Conservation (phyloP, 1,140 invertebrate species). For the Diorhabda sublineata region DNA sequence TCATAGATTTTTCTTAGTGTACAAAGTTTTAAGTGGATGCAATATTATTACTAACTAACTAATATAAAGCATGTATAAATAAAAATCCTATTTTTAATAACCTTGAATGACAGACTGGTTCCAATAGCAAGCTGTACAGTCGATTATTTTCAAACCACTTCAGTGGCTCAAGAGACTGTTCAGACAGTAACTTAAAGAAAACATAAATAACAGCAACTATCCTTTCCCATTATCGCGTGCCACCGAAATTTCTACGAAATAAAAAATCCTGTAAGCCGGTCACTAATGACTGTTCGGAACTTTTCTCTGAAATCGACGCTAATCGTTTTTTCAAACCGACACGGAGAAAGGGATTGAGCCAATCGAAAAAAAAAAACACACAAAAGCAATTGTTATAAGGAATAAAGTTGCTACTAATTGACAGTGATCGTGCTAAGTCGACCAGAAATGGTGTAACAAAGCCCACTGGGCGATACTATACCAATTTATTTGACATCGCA, state of each 20-base stretch:
- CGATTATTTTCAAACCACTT: too few relatives aligned
- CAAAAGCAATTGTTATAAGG: slow-evolving; percentile 29
- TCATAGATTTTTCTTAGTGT: too few relatives aligned
- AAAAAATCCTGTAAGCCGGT: slow-evolving; percentile 4
- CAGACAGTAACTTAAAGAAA: not conserved
- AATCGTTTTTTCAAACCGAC: slow-evolving; percentile 15
- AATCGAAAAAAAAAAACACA: slow-evolving; percentile 26
- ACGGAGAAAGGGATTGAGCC: slow-evolving; percentile 24
- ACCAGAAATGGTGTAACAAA: slow-evolving; percentile 26
- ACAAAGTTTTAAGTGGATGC: too few relatives aligned
- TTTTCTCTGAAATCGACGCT: slow-evolving; percentile 18
- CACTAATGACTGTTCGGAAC: slow-evolving; percentile 15
- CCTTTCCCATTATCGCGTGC: not conserved
- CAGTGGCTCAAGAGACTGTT: too few relatives aligned
- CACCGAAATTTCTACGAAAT: slow-evolving; percentile 8
- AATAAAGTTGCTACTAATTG: slow-evolving; percentile 29
- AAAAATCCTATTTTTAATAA: too few relatives aligned
- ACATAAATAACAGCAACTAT: not conserved
- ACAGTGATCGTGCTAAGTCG: slow-evolving; percentile 32
- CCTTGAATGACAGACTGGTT: too few relatives aligned
- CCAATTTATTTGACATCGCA: slow-evolving; percentile 25
- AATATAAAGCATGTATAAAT: too few relatives aligned
- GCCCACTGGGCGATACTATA: slow-evolving; percentile 16
- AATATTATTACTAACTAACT: too few relatives aligned
- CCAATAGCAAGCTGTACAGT: too few relatives aligned